Evolutionary conservation across 2,888 invertebrate genomes (phyloP).

Genomic region (Phlogophora meticulosa): DNA sequence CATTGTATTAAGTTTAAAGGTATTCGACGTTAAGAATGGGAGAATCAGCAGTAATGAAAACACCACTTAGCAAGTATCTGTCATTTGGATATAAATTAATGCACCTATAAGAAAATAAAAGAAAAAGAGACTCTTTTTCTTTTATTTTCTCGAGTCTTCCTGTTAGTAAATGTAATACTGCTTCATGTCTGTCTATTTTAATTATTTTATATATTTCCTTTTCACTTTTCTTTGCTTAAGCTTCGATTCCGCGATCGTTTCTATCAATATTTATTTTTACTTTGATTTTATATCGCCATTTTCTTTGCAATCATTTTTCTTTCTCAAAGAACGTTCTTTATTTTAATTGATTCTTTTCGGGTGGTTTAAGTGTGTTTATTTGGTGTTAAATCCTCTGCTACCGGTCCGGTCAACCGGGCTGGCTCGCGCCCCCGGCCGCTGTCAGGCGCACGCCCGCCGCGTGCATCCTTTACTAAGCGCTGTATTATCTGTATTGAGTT

Average conservation of each 20-base stretch:
- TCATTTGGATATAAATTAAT: neutral
- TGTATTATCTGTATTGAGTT: slow-evolving; percentile 70
- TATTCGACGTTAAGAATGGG: neutral
- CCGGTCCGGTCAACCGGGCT: slow-evolving; percentile 39
- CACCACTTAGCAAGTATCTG: neutral
- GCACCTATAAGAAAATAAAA: neutral
- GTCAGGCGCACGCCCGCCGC: slow-evolving; percentile 66
- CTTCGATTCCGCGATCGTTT: neutral
- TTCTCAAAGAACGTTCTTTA: neutral
- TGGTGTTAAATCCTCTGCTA: slow-evolving; percentile 29
- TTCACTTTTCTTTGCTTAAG: neutral
- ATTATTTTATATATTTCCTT: neutral
- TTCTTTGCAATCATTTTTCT: neutral
- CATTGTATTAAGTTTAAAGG: too few species aligned
- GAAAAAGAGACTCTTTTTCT: neutral
- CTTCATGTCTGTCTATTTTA: neutral
- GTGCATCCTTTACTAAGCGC: slow-evolving; percentile 58
- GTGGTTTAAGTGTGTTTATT: slow-evolving; percentile 24
- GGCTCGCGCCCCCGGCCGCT: slow-evolving; percentile 59
- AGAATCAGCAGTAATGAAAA: neutral
- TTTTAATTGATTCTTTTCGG: slow-evolving; percentile 12
- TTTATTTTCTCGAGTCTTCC: neutral
- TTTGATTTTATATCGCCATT: neutral
- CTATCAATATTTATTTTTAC: slow-evolving; percentile 8
- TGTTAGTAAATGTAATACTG: neutral